Evolutionary conservation across 2,113 vertebrate genomes (phyloP), one percentile per base, ranked within the genome.

Genomic region (Otis tarda): DNA sequence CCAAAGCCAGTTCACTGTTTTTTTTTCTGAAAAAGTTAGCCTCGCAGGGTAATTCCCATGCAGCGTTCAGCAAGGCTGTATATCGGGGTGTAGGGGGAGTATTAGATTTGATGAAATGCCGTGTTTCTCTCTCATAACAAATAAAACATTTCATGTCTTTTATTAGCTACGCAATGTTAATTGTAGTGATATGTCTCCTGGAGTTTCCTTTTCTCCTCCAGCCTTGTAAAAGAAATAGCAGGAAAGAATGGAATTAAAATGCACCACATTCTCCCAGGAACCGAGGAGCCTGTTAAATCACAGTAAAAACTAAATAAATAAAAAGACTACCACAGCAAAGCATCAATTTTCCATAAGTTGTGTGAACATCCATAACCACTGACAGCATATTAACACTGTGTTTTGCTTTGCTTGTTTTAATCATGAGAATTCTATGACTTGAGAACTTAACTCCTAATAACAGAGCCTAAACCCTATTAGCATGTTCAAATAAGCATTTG

Each of bases 401-500:
- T 96, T 97, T 97, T 78, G 95, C 96, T 98, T 97, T 97, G 97
- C 97, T 98, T 96, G 94, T 97, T 97, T 97, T 97, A 97, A 97
- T 96, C 97, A 97, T 97, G 97, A 97, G 97, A 97, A 98, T 97
- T 97, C 97, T 96, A 93, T 74, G 96, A 97, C 97, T 98, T 92
- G 92, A 98, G 97, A 96, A 97, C 88, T 97, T 95, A 93, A 97
- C 95, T 98, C 96, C 95, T 97, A 95, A 98, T 97, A 97, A 97
- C 89, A 57, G 96, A 97, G 96, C 95, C 89, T 97, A 97, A 98
- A 96, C 96, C 93, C 97, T 97, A 97, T 98, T 97, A 97, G 97
- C 97, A 97, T 98, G 98, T 98, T 98, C 98, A 98, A 98, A 98
- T 97, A 98, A 98, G 97, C 98, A 97, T 98, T 97, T 98, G 97